phyloP scores from a whole-genome alignment of 2,888 invertebrate species.

The Monopis laevigella region DNA sequence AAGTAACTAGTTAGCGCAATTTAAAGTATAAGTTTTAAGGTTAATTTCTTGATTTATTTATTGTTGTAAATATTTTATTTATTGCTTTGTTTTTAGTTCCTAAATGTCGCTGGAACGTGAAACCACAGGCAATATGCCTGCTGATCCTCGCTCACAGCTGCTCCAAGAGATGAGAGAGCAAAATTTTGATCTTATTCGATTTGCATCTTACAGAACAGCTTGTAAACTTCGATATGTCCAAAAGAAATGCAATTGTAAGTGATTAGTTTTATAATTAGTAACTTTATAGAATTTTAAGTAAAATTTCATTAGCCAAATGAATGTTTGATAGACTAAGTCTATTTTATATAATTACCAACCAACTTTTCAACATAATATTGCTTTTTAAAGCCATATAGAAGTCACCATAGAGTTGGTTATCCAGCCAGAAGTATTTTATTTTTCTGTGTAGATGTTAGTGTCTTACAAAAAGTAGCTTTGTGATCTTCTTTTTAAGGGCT shows the following conservation, averaged over 20 bases:
- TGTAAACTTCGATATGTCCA: constrained; percentile 97
- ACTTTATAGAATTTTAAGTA: no score
- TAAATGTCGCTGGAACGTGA: constrained; percentile 54
- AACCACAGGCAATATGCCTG: constrained; percentile 35
- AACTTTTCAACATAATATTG: no score
- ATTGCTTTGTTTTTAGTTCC: background rate
- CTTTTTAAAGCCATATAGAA: no score
- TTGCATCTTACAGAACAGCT: constrained; percentile 97
- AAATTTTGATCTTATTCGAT: constrained; percentile 95
- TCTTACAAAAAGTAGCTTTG: no score
- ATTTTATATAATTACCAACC: no score
- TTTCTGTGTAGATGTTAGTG: no score
- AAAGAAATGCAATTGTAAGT: constrained; percentile 95
- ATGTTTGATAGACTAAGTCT: no score
- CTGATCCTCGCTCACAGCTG: constrained; percentile 78
- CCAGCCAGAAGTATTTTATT: no score
- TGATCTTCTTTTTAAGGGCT: no score
- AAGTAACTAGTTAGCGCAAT: background rate
- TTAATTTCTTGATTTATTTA: background rate
- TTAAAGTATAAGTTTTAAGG: background rate
- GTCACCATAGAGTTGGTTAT: no score
- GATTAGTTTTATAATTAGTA: background rate
- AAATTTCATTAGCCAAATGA: no score
- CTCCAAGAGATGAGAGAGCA: constrained; percentile 89
- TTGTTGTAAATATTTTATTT: background rate